phyloP scores from a whole-genome alignment of 2,113 vertebrate species.

The Acanthochromis polyacanthus region DNA sequence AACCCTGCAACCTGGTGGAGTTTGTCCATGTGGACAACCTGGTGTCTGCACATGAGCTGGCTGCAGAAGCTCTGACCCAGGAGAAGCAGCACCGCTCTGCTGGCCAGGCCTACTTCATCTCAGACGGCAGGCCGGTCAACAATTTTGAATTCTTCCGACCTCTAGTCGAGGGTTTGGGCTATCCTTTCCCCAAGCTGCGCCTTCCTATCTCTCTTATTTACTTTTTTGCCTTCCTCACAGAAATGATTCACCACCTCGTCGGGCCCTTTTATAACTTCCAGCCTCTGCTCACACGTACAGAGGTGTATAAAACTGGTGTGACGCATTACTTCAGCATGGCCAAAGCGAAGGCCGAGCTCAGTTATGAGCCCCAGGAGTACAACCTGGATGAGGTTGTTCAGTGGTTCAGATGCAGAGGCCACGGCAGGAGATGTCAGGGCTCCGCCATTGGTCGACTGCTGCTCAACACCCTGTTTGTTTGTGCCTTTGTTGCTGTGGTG shows the following conservation, averaged over 20 bases:
- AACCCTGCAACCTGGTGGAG: slow-evolving; percentile 90
- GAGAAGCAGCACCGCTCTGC: slow-evolving; percentile 84
- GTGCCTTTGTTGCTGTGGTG: slow-evolving; percentile 73
- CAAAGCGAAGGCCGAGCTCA: slow-evolving; percentile 90
- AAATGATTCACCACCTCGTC: slow-evolving; percentile 87
- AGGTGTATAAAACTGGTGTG: slow-evolving; percentile 95
- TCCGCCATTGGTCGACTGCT: slow-evolving; percentile 53
- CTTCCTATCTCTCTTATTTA: slow-evolving; percentile 91
- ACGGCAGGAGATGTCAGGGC: slow-evolving; percentile 74
- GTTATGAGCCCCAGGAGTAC: slow-evolving; percentile 86
- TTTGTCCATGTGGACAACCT: slow-evolving; percentile 97
- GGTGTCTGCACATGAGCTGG: slow-evolving; percentile 90
- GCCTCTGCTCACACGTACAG: slow-evolving; percentile 93
- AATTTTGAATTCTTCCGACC: slow-evolving; percentile 97
- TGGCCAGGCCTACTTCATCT: slow-evolving; percentile 96
- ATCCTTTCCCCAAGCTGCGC: slow-evolving; percentile 88
- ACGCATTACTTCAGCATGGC: slow-evolving; percentile 94
- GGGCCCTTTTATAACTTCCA: slow-evolving; percentile 92
- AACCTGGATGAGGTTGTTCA: slow-evolving; percentile 89
- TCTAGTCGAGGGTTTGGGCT: slow-evolving; percentile 93
- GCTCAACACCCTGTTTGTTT: slow-evolving; percentile 77
- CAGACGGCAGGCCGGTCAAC: slow-evolving; percentile 92
- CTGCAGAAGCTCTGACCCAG: slow-evolving; percentile 85
- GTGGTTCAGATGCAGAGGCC: slow-evolving; percentile 90
- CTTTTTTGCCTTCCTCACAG: slow-evolving; percentile 91